Conservation (phyloP, 2,113 vertebrate species). For the Carassius gibelio region DNA sequence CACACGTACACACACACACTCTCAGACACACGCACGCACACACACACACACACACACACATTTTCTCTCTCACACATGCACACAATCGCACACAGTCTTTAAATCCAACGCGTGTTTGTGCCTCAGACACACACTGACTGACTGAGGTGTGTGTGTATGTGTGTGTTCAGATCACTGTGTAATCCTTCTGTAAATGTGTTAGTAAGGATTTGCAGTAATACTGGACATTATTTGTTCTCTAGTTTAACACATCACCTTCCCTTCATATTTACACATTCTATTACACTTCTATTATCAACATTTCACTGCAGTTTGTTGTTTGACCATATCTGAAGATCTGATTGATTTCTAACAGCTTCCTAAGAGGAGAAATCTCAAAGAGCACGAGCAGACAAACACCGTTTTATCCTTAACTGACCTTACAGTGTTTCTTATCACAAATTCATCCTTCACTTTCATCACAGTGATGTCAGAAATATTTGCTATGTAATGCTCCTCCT, state of each 20-base stretch:
- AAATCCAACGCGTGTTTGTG: neutral
- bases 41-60: no score
- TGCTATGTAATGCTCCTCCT: neutral
- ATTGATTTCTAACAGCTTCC: neutral
- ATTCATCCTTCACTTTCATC: neutral
- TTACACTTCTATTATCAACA: neutral
- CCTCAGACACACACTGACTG: no score
- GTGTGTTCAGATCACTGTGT: neutral
- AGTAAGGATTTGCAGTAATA: neutral
- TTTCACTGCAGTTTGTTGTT: neutral
- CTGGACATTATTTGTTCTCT: slow-evolving; percentile 4
- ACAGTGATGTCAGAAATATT: no score
- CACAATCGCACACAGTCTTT: no score
- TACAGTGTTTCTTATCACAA: neutral
- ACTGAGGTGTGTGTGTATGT: slow-evolving; percentile 17
- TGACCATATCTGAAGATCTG: neutral
- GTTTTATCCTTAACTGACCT: neutral
- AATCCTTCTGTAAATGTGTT: slow-evolving; percentile 32
- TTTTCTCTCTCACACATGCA: no score
- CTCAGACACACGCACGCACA: no score
- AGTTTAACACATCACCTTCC: neutral
- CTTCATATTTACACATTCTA: neutral
- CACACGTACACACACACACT: no score
- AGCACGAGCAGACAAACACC: neutral
- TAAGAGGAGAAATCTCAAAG: neutral